phyloP scores from a whole-genome alignment of 1,140 invertebrate species.

The Dicyema japonicum region DNA sequence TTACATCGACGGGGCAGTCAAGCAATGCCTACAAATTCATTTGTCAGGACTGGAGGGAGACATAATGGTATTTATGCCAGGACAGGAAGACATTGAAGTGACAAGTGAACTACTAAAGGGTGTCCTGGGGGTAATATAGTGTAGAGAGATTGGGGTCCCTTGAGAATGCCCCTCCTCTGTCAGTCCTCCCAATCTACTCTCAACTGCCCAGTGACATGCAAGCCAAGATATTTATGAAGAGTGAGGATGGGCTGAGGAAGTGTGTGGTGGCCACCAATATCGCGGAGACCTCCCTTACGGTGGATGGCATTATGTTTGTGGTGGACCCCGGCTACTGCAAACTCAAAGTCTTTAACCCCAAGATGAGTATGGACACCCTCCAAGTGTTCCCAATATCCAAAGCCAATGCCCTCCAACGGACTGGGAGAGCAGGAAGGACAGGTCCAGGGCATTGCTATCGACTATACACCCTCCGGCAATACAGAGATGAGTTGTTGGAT shows the following conservation, averaged over 20 bases:
- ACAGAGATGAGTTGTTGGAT: conserved; percentile 59
- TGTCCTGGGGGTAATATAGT: conserved; percentile 29
- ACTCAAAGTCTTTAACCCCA: conserved; percentile 80
- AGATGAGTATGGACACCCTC: conserved; percentile 93
- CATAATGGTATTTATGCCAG: conserved; percentile 80
- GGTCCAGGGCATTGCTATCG: conserved; percentile 71
- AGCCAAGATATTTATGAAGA: conserved; percentile 91
- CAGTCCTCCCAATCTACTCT: conserved; percentile 86
- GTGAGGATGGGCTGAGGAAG: conserved; percentile 56
- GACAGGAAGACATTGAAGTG: conserved; percentile 95
- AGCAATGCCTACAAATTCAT: conserved; percentile 69
- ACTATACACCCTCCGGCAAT: conserved; percentile 74
- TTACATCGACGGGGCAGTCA: conserved; percentile 43
- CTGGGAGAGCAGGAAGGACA: conserved; percentile 70
- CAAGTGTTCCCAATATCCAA: conserved; percentile 53
- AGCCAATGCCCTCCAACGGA: conserved; percentile 73
- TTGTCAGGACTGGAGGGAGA: conserved; percentile 31
- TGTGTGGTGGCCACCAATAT: conserved; percentile 98
- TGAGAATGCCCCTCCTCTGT: conserved; percentile 61
- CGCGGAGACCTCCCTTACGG: conserved; percentile 55
- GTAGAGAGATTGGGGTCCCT: conserved; percentile 72
- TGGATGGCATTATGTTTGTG: conserved; percentile 82
- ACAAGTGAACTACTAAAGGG: conserved; percentile 62
- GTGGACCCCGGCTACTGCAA: conserved; percentile 96
- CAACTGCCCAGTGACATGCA: conserved; percentile 86